These are phyloP conservation scores for Apostichopus californicus DNA, from an alignment of 35 echinoderm and acorn worm genomes.

Conservation along the genomic window DNA sequence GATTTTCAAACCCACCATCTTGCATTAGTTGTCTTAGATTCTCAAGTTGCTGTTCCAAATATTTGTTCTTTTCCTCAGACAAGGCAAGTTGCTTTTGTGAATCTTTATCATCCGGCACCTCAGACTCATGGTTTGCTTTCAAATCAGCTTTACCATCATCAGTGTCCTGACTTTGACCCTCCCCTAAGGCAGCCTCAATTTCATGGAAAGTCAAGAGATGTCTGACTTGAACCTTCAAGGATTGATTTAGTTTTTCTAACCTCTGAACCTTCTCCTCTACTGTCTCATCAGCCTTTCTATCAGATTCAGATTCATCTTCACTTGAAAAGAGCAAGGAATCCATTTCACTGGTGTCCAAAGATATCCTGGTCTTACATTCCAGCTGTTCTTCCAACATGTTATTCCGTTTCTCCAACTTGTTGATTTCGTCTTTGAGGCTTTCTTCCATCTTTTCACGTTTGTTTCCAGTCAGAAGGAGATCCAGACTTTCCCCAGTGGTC, in stretches of 20 bases:
- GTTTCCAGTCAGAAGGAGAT: not conserved
- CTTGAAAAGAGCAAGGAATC: conserved; percentile 50
- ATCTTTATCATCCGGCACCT: conserved; percentile 12
- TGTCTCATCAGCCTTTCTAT: not conserved
- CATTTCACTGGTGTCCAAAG: conserved; percentile 45
- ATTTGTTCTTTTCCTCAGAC: conserved; percentile 54
- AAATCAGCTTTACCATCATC: not conserved
- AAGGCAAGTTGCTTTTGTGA: conserved; percentile 32
- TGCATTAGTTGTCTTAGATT: conserved; percentile 71
- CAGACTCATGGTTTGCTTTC: not conserved
- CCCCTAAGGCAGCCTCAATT: not conserved
- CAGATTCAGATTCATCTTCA: conserved; percentile 26
- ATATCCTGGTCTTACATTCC: conserved; percentile 26
- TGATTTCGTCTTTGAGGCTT: conserved; percentile 9
- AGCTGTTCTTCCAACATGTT: conserved; percentile 10
- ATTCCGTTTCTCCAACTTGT: conserved; percentile 26
- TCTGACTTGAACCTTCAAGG: conserved; percentile 50
- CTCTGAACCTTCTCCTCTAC: conserved; percentile 55
- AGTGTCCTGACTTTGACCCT: not conserved
- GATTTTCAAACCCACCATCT: conserved; percentile 77
- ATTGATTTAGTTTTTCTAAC: conserved; percentile 55
- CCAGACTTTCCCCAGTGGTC: not conserved
- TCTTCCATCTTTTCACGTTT: not conserved
- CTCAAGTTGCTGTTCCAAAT: conserved; percentile 49
- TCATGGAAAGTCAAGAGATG: conserved; percentile 30